These are phyloP conservation scores for Ormyrus rosae DNA, from an alignment of 2,888 invertebrate species.

Conservation along the genomic window DNA sequence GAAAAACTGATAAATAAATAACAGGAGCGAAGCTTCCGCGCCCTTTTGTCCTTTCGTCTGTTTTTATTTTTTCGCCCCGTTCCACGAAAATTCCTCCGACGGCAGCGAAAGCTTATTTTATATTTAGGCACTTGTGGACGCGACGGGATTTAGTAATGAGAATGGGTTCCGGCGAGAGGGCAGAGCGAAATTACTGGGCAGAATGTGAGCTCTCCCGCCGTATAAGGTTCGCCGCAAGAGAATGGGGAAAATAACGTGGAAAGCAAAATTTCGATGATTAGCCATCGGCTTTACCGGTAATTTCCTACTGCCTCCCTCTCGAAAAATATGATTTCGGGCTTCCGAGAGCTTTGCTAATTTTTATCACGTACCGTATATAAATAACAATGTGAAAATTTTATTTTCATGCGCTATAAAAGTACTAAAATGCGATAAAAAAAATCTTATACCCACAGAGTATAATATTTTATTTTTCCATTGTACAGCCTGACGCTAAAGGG, in stretches of 20 bases:
- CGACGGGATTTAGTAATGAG: constrained; percentile 23
- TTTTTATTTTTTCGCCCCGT: neutral
- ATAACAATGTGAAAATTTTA: too few relatives aligned
- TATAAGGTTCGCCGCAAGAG: too few relatives aligned
- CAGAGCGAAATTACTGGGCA: too few relatives aligned
- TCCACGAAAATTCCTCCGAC: neutral
- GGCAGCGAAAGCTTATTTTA: constrained; percentile 32
- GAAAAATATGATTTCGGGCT: neutral
- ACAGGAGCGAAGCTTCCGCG: neutral
- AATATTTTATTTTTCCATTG: too few relatives aligned
- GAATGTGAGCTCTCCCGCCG: too few relatives aligned
- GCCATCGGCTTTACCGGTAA: neutral
- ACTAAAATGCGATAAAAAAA: neutral
- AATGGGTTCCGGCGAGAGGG: neutral
- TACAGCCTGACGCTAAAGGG: too few relatives aligned
- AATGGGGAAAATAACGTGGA: neutral
- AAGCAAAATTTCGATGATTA: constrained; percentile 16
- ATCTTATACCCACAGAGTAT: too few relatives aligned
- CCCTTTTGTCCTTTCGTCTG: neutral
- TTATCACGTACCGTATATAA: too few relatives aligned
- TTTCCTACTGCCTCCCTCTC: neutral
- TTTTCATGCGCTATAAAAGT: too few relatives aligned
- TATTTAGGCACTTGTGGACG: constrained; percentile 25
- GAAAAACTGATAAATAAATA: too few relatives aligned
- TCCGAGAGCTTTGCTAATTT: too few relatives aligned